Evolutionary conservation across 2,888 invertebrate species (phyloP).

Genomic region (Pterostichus madidus): DNA sequence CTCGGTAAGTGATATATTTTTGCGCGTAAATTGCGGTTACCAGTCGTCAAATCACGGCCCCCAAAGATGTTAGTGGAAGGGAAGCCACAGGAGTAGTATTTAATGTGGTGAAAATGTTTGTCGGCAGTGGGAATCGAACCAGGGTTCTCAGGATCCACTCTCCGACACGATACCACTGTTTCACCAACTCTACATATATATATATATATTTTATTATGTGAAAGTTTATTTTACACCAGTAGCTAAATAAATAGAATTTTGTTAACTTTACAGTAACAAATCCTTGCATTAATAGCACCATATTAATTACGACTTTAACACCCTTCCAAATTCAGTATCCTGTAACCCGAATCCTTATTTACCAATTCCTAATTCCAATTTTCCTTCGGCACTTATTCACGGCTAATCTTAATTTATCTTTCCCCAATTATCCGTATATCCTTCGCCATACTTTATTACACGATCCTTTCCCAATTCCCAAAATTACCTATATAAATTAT

Average conservation of each 20-base stretch:
- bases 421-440: slow-evolving; percentile 43
- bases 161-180: no score
- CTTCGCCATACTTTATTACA: slow-evolving; percentile 24
- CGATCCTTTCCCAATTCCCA: slow-evolving; percentile 22
- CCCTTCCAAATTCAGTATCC: background rate
- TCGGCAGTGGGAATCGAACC: no score
- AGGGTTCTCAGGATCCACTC: no score
- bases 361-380: slow-evolving; percentile 38
- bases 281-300: background rate
- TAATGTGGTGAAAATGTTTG: no score
- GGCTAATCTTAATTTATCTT: slow-evolving; percentile 51
- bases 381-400: slow-evolving; percentile 33
- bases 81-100: no score
- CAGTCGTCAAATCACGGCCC: no score
- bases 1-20: no score
- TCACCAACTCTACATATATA: no score
- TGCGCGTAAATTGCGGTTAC: no score
- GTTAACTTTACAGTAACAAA: background rate
- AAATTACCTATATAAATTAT: slow-evolving; percentile 47
- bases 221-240: no score
- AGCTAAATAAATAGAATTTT: slow-evolving; percentile 12
- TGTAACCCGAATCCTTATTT: slow-evolving; percentile 11
- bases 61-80: no score
- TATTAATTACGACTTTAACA: slow-evolving; percentile 13
- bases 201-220: no score